Evolutionary conservation across 2,797 vertebrate species (phyloP), one percentile per base, ranked within the genome.

Genomic region (Aselliscus stoliczkanus): DNA sequence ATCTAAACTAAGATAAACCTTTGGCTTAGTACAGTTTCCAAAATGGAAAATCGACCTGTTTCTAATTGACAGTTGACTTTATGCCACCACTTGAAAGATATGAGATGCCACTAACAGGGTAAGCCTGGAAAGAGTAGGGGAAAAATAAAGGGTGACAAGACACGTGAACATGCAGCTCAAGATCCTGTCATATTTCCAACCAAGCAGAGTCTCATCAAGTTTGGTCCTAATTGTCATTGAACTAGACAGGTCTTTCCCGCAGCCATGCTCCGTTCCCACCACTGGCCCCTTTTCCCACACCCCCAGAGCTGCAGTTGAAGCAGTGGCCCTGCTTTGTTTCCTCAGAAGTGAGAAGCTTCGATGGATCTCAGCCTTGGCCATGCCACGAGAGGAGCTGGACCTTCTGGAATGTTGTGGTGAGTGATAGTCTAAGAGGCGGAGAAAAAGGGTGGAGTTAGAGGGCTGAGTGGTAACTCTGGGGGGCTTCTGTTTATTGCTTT

Each of bases 341-440:
- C 96, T 67, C 97, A 99, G 99, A 98, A 99, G 99, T 96, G 99
- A 99, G 98, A 99, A 99, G 98, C 98, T 99, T 93, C 99, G 99
- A 4, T 99, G 99, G 99, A 99, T 99, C 98, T 99, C 99, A 9
- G 99, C 99, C 56, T 97, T 99, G 77, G 99, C 99, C 75, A 98
- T 98, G 83, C 99, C 99, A 0, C 98, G 99, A 97, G 98, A 99
- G 85, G 98, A 99, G 93, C 95, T 98, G 0, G 99, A 99, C 98
- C 99, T 99, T 95, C 98, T 99, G 72, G 98, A 99, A 31, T 99
- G 99, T 88, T 98, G 99, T 76, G 99, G 99, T 99, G 93, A 98
- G 98, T 90, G 70, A 54, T 1, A 42, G 25, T 60, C 37, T 50
- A 34, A 79, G 20, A 50, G 64, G 31, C 15, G 44, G 13, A 20